Base-by-base conservation (phyloP, 2,888 invertebrate species). In the Zelleria hepariella region DNA sequence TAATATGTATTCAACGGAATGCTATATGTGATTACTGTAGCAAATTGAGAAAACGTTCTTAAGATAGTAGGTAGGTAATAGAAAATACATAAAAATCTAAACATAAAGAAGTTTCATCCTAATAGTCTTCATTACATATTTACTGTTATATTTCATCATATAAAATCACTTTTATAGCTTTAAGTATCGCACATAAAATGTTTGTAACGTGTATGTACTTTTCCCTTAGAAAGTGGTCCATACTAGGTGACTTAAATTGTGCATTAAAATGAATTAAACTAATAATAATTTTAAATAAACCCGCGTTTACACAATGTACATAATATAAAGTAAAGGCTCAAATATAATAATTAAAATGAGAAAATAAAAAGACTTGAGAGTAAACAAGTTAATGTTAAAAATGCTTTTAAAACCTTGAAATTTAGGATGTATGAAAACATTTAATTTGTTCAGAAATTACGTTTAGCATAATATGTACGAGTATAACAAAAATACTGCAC, bases 201-300 rank as follows among this genome's bases (percentile, higher is more conserved):
- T 47, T 47, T 58, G 20, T 51, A 61, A 64, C 62, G 62, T 65
- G 60, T 66, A 60, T 65, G 64, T 65, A 68, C 66, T 72, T 73
- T 68, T 74, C 82, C 74, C 69, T 82, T 87, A 86, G 86, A 82
- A 79, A 73, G 88, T 82, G 89, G 89, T 87, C 89, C 89, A 89
- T 82, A 78, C 72, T 86, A 88, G 83, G 85, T 86, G 86, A 88
- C 85, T 88, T 88, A 89, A 86, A 79, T 77, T 78, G 82, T 86
- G 85, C 82, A 85, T 86, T 87, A 87, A 85, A 83, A 73, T 78
- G 76, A 77, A 75, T 80, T 80, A 82, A 79, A 75, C 70, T 75
- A 71, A 75, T 71, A 67, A 66, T 72, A 75, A 72, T 75, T 71
- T 73, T 74, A 69, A 73, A 69, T 70, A 72, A 66, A 64, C 69